Evolutionary conservation across 2,888 invertebrate genomes (phyloP).

Genomic region (Cephus spinipes): DNA sequence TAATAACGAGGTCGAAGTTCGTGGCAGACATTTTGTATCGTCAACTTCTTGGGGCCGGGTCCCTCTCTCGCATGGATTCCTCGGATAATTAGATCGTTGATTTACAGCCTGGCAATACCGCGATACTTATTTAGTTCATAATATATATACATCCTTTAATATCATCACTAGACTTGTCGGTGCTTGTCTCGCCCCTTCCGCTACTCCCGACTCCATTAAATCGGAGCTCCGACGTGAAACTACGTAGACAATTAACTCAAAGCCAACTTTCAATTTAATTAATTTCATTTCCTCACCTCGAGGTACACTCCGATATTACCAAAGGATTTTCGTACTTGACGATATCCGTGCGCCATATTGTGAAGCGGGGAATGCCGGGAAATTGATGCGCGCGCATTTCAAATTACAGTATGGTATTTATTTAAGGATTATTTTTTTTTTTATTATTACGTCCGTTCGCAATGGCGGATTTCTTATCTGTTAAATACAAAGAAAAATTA

Average conservation of each 20-base stretch:
- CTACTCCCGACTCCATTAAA: background rate
- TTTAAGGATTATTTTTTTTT: too few species aligned
- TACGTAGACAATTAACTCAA: slow-evolving; percentile 38
- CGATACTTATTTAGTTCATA: too few species aligned
- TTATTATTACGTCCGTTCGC: too few species aligned
- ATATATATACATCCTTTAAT: slow-evolving; percentile 28
- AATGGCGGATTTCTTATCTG: too few species aligned
- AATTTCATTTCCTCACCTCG: slow-evolving; percentile 35
- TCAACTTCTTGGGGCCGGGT: background rate
- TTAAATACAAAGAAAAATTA: too few species aligned
- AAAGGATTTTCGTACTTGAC: background rate
- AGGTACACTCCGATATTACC: background rate
- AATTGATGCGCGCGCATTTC: background rate
- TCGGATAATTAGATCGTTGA: background rate
- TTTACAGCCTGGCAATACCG: background rate
- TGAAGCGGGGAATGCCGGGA: background rate
- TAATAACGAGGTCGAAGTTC: background rate
- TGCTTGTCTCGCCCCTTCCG: background rate
- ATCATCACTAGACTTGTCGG: background rate
- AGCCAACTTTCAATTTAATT: slow-evolving; percentile 37
- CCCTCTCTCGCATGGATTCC: background rate
- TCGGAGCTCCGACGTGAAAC: background rate
- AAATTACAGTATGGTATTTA: too few species aligned
- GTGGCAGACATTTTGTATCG: background rate
- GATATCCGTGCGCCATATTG: background rate